Percentiles rank a stretch among this genome's conserved stretches.
These are phyloP conservation scores for Botia kubotai DNA, from an alignment of 2,797 vertebrate genomes.

Conservation along the genomic window DNA sequence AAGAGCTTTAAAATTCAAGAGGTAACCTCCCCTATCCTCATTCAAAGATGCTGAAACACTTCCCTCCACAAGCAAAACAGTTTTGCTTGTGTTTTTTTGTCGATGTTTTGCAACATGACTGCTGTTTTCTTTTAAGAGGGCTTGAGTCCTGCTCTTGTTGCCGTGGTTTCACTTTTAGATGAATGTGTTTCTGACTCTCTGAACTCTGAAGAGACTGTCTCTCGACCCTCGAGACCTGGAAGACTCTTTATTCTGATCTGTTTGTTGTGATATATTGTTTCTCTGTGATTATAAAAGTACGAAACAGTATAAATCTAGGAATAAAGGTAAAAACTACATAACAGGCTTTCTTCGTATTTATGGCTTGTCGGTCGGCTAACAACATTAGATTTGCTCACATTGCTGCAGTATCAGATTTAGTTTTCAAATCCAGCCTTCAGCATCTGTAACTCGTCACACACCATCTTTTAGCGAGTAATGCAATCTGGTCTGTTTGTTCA, in stretches of 20 bases:
- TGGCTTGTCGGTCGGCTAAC: not conserved
- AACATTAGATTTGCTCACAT: not conserved
- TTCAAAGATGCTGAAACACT: constrained; percentile 38
- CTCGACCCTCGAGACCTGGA: not conserved
- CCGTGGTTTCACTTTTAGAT: constrained; percentile 40
- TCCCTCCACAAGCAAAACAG: too few relatives aligned
- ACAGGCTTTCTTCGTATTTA: constrained; percentile 10
- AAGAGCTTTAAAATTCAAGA: too few relatives aligned
- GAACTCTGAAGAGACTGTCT: constrained; percentile 21
- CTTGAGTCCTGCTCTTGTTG: constrained; percentile 23
- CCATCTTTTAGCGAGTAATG: not conserved
- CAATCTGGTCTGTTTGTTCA: not conserved
- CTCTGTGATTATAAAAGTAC: constrained; percentile 22
- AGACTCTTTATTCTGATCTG: not conserved
- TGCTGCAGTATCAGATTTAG: too few relatives aligned
- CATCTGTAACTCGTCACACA: not conserved
- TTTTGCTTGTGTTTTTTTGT: constrained; percentile 30
- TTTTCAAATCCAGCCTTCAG: not conserved
- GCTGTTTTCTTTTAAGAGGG: constrained; percentile 34
- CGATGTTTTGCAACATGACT: constrained; percentile 33
- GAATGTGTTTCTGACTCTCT: constrained; percentile 21
- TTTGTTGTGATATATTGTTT: constrained; percentile 5
- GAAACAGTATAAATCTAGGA: constrained; percentile 14
- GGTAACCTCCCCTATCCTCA: too few relatives aligned
- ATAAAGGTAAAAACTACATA: not conserved